Conservation (phyloP, 2,888 invertebrate species). For the Poecilobothrus nobilitatus region DNA sequence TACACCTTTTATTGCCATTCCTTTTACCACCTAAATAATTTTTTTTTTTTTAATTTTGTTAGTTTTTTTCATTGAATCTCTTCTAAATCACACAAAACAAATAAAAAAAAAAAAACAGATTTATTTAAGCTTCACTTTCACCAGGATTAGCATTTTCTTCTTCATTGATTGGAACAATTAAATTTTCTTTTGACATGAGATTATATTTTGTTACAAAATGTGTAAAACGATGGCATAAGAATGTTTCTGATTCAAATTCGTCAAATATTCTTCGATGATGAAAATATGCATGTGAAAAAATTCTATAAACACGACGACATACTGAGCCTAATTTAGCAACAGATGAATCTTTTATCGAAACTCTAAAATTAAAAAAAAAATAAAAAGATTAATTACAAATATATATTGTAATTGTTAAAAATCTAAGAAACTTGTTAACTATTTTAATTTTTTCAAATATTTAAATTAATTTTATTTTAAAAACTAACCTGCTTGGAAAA, state of each 20-base stretch:
- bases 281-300: constrained; percentile 99
- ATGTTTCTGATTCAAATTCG: constrained; percentile 94
- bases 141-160: constrained; percentile 53
- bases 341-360: constrained; percentile 98
- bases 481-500: constrained; percentile 87
- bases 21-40: neutral
- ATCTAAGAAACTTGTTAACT: too few relatives aligned
- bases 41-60: constrained; percentile 13
- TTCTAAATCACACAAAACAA: neutral
- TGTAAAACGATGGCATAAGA: constrained; percentile 91
- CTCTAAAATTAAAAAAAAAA: constrained; percentile 52
- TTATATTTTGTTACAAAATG: constrained; percentile 97
- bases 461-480: too few relatives aligned
- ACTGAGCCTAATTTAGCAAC: constrained; percentile 98
- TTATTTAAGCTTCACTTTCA: constrained; percentile 49
- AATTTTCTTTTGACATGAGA: constrained; percentile 95
- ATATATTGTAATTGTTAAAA: neutral
- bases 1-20: too few relatives aligned
- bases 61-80: neutral
- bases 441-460: too few relatives aligned
- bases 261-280: constrained; percentile 96
- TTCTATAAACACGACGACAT: constrained; percentile 95
- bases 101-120: neutral
- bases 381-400: neutral
- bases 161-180: constrained; percentile 94